Conservation (phyloP, 2,797 vertebrate genomes). For the Monodelphis domestica region DNA sequence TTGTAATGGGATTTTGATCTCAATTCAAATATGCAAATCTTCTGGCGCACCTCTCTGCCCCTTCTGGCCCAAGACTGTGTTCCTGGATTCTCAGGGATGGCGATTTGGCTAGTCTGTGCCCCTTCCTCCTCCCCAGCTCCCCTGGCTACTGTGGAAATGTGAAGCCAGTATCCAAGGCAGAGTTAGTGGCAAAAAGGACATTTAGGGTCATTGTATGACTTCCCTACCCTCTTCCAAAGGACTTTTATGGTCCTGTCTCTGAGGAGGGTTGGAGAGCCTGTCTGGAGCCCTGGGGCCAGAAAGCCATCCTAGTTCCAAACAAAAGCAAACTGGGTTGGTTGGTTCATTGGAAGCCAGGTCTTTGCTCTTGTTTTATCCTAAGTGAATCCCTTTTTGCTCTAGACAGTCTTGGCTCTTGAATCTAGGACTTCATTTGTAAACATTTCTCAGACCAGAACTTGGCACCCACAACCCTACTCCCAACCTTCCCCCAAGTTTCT, state of each 20-base stretch:
- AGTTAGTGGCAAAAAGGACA: background rate
- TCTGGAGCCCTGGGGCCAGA: background rate
- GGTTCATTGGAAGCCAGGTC: background rate
- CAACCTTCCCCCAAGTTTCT: background rate
- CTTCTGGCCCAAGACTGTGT: background rate
- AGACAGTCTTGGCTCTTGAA: background rate
- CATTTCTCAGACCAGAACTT: background rate
- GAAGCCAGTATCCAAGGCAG: constrained; percentile 8
- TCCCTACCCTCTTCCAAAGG: background rate
- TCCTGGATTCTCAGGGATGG: background rate
- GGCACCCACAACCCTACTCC: background rate
- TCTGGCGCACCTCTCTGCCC: constrained; percentile 29
- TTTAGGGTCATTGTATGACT: background rate
- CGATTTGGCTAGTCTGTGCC: constrained; percentile 15
- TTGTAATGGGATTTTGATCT: constrained; percentile 6
- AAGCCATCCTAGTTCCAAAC: background rate
- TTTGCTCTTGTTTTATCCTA: background rate
- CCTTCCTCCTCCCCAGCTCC: background rate
- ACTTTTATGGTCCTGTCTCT: constrained; percentile 1
- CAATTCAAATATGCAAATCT: constrained; percentile 45
- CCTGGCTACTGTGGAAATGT: constrained; percentile 14
- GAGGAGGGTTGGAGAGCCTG: background rate
- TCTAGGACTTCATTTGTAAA: background rate
- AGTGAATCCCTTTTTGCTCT: background rate
- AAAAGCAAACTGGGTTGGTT: background rate